Evolutionary conservation across 1,140 invertebrate genomes (phyloP).

Genomic region (Augochlora pura): DNA sequence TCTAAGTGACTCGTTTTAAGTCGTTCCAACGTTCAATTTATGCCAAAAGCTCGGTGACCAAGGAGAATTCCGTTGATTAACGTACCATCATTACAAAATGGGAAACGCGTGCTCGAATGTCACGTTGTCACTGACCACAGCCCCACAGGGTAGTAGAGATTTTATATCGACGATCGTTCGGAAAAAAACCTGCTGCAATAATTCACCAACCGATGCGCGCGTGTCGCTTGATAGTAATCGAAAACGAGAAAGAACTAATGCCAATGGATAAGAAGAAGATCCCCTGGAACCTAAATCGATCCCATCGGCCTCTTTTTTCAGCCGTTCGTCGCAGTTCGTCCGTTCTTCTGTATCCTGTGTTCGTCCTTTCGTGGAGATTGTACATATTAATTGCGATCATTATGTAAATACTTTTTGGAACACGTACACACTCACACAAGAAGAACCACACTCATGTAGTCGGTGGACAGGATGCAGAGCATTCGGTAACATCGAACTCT

Average conservation of each 20-base stretch:
- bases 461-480: too few relatives aligned
- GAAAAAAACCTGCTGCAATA: not conserved
- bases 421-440: conserved; percentile 54
- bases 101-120: not conserved
- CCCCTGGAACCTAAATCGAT: not conserved
- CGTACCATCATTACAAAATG: not conserved
- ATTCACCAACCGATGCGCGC: not conserved
- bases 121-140: not conserved
- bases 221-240: conserved; percentile 5
- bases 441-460: conserved; percentile 46
- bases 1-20: too few relatives aligned
- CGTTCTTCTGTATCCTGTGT: conserved; percentile 55
- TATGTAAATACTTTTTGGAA: conserved; percentile 67
- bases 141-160: not conserved
- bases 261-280: not conserved
- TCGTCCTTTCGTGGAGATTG: conserved; percentile 58
- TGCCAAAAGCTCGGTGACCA: not conserved
- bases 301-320: conserved; percentile 18
- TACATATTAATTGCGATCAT: conserved; percentile 70
- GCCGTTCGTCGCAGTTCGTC: conserved; percentile 36
- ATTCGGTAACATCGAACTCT: too few relatives aligned
- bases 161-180: not conserved
- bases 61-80: not conserved
- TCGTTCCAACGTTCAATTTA: not conserved
- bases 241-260: not conserved